A percentile compares a stretch with the other conserved stretches of the same genome.
These are phyloP conservation scores for Drosophila tanythrix DNA, from an alignment of 2,888 invertebrate species.

Conservation along the genomic window DNA sequence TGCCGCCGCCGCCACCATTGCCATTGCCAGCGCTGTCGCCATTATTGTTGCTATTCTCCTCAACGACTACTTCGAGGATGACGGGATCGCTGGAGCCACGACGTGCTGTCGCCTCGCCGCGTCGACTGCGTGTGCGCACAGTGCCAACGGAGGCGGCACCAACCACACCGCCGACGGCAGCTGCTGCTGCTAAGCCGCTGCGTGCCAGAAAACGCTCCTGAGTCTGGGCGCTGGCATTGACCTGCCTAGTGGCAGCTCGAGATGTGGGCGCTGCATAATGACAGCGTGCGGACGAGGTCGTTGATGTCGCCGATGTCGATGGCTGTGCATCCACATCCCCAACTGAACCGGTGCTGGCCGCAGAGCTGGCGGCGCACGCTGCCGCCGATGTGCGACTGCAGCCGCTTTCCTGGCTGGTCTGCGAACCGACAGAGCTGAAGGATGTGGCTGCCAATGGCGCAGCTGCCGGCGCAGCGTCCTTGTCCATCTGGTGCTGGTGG, in stretches of 20 bases:
- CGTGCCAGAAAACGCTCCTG: conserved; percentile 79
- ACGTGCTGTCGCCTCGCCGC: conserved; percentile 40
- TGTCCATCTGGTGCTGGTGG: conserved; percentile 43
- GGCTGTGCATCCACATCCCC: conserved; percentile 77
- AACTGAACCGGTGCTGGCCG: conserved; percentile 30
- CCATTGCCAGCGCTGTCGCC: conserved; percentile 2
- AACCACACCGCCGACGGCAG: background rate
- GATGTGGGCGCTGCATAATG: conserved; percentile 79
- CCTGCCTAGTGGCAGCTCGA: conserved; percentile 70
- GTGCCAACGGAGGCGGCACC: background rate
- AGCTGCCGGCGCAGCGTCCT: conserved; percentile 33
- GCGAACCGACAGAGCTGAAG: conserved; percentile 63
- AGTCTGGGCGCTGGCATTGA: conserved; percentile 82
- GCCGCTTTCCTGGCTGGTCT: conserved; percentile 67
- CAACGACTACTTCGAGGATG: conserved; percentile 63
- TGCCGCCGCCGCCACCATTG: conserved; percentile 24
- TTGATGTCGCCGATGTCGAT: conserved; percentile 77
- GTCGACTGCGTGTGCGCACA: conserved; percentile 36
- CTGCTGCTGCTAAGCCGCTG: conserved; percentile 26
- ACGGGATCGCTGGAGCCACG: conserved; percentile 50
- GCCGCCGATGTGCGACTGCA: conserved; percentile 77
- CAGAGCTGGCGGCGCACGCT: conserved; percentile 38
- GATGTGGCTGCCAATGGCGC: conserved; percentile 32
- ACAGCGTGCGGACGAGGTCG: conserved; percentile 72
- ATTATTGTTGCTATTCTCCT: conserved; percentile 47